Conservation (phyloP, 2,797 vertebrate genomes). For the Borostomias antarcticus region DNA sequence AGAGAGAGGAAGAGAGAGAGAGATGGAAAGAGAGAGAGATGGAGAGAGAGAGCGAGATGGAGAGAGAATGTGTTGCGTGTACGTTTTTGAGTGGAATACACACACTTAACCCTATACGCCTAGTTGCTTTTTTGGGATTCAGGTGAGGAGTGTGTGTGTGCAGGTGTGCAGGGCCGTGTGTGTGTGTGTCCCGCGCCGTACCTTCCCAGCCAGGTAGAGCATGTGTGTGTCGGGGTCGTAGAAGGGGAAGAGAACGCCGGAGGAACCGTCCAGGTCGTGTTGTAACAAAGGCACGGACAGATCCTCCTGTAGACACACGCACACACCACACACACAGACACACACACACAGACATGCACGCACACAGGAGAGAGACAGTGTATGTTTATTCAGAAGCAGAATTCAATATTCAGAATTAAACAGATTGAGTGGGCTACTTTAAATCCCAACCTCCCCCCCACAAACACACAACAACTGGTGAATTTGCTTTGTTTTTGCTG, state of each 20-base stretch:
- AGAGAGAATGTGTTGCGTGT: too few relatives aligned
- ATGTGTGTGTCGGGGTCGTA: slow-evolving; percentile 96
- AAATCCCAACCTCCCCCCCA: slow-evolving; percentile 49
- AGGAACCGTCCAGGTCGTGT: slow-evolving; percentile 93
- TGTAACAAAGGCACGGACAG: slow-evolving; percentile 87
- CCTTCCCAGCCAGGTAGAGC: slow-evolving; percentile 96
- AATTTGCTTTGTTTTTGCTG: too few relatives aligned
- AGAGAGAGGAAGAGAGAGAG: too few relatives aligned
- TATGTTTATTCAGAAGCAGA: slow-evolving; percentile 39
- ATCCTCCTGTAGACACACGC: slow-evolving; percentile 80
- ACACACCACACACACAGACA: not conserved
- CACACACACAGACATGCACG: slow-evolving; percentile 24
- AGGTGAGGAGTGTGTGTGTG: slow-evolving; percentile 10
- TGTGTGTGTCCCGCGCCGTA: slow-evolving; percentile 46
- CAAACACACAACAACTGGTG: slow-evolving; percentile 1
- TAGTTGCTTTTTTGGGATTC: too few relatives aligned
- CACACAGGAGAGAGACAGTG: not conserved
- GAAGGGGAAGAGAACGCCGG: slow-evolving; percentile 93
- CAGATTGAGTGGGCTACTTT: slow-evolving; percentile 40
- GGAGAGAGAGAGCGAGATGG: too few relatives aligned
- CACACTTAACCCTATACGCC: too few relatives aligned
- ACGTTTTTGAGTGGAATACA: too few relatives aligned
- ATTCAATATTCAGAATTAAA: slow-evolving; percentile 44
- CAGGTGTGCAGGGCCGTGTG: too few relatives aligned
- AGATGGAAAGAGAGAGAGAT: too few relatives aligned